Base-by-base conservation (phyloP, 2,888 invertebrate genomes). In the Eristalinus sepulchralis region DNA sequence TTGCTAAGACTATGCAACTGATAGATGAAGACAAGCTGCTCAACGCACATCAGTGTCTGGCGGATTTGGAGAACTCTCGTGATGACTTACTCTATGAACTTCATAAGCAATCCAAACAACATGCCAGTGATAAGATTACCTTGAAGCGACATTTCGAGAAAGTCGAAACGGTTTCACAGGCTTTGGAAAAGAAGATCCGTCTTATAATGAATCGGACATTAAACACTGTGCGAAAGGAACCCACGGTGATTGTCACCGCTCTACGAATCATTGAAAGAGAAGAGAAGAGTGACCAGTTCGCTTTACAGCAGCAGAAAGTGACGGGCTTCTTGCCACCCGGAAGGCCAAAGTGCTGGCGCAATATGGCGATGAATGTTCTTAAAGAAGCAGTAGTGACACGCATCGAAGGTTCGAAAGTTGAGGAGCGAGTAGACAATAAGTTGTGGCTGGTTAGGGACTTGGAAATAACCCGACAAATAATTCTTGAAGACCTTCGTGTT, bases 71-170 rank as follows among this genome's bases (percentile, higher is more conserved):
- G 92, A 97, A 97, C 91, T 99, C 99, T 0, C 94, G 99, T 88
- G 99, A 99, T 93, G 99, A 99, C 92, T 93, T 99, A 33, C 93
- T 99, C 24, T 97, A 97, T 91, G 99, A 99, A 91, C 94, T 99
- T 34, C 98, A 98, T 91, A 97, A 98, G 91, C 94, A 98, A 88
- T 97, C 98, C 0, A 97, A 97, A 91, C 97, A 98, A 90, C 96
- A 97, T 0, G 95, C 96, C 0, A 91, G 92, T 1, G 98, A 98
- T 91, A 97, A 97, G 91, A 96, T 97, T 70, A 97, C 98, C 94
- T 93, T 99, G 2, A 97, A 98, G 92, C 97, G 98, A 13, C 99
- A 99, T 92, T 99, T 99, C 93, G 96, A 97, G 89, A 98, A 99
- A 91, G 98, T 99, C 0, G 97, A 98, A 92, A 95, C 95, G 83